Evolutionary conservation across 2,888 invertebrate species (phyloP).

Genomic region (Masnerella sp.): DNA sequence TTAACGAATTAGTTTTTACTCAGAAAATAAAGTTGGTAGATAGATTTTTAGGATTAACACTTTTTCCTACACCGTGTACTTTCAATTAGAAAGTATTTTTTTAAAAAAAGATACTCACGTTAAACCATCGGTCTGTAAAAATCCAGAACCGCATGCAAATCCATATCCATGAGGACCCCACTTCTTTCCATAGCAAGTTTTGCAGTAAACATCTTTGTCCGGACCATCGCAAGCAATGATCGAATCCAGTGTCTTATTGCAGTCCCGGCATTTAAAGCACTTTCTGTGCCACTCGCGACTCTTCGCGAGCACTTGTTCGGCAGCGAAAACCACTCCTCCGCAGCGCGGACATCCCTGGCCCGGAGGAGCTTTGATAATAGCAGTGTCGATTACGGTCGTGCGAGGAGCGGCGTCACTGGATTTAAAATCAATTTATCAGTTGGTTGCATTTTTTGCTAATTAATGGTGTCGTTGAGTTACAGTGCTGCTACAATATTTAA

Average conservation of each 20-base stretch:
- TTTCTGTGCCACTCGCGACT: conserved; percentile 95
- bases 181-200: conserved; percentile 98
- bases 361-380: conserved; percentile 87
- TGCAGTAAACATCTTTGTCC: conserved; percentile 95
- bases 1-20: too few relatives aligned
- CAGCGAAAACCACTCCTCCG: conserved; percentile 94
- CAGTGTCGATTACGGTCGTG: conserved; percentile 88
- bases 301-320: conserved; percentile 95
- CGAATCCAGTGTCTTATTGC: conserved; percentile 95
- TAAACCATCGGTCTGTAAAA: conserved; percentile 93
- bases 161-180: conserved; percentile 98
- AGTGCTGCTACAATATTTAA: too few relatives aligned
- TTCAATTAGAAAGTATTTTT: too few relatives aligned
- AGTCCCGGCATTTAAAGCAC: conserved; percentile 95
- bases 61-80: too few relatives aligned
- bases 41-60: too few relatives aligned
- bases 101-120: too few relatives aligned
- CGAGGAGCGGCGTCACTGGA: conserved; percentile 86
- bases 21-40: too few relatives aligned
- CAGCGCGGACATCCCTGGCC: conserved; percentile 94
- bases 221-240: conserved; percentile 97
- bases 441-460: not conserved
- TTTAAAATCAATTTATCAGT: conserved; percentile 3
- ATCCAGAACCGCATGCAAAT: conserved; percentile 96
- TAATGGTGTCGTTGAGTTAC: conserved; percentile 30